Evolutionary conservation across 2,797 vertebrate species (phyloP).

Genomic region (Hippocampus kuda): DNA sequence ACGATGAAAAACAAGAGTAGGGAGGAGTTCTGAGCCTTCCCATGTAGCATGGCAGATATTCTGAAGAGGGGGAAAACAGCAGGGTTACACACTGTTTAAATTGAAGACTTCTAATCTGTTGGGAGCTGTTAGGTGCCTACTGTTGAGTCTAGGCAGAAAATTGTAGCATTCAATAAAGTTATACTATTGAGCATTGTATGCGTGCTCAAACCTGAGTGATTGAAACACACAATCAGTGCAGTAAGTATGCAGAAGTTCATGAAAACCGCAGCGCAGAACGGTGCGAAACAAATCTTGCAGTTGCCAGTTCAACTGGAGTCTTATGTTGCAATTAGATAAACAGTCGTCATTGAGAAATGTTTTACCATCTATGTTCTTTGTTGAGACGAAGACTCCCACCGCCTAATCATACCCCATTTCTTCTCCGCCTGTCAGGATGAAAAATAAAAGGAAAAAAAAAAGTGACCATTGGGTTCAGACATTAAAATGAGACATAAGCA

Average conservation of each 20-base stretch:
- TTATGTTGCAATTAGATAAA: background rate
- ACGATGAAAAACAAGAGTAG: conserved; percentile 58
- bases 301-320: background rate
- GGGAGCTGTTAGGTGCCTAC: background rate
- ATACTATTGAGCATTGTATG: background rate
- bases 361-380: conserved; percentile 57
- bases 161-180: background rate
- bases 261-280: background rate
- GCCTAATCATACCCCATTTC: conserved; percentile 42
- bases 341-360: background rate
- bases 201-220: background rate
- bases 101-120: background rate
- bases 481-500: conserved; percentile 8
- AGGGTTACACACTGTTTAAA: background rate
- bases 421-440: conserved; percentile 15
- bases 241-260: background rate
- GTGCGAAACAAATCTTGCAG: background rate
- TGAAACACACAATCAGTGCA: too few species aligned
- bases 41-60: conserved; percentile 79
- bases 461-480: conserved; percentile 3
- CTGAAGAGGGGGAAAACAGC: conserved; percentile 48
- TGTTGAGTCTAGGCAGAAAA: background rate
- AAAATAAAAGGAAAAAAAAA: conserved; percentile 2
- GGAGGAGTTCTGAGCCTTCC: conserved; percentile 66
- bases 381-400: conserved; percentile 43